These are phyloP conservation scores for Emydocephalus ijimae DNA, from an alignment of 2,113 vertebrate genomes.

Conservation along the genomic window DNA sequence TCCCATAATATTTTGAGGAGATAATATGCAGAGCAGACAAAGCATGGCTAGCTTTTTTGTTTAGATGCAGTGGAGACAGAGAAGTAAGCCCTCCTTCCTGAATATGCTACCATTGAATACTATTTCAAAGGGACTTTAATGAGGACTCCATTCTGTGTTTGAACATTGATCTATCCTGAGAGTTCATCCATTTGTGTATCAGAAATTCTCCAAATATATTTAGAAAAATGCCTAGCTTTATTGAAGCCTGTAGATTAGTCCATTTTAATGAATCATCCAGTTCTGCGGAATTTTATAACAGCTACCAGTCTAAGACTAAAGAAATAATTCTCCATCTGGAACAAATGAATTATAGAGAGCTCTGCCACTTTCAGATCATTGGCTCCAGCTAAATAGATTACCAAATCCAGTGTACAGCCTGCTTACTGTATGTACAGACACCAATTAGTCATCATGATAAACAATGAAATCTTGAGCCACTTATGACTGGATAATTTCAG, in stretches of 20 bases:
- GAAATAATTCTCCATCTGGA: not conserved
- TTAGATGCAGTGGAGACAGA: not conserved
- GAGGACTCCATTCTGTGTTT: not conserved
- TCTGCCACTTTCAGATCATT: not conserved
- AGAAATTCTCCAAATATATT: not conserved
- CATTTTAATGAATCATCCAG: not conserved
- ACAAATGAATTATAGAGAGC: not conserved
- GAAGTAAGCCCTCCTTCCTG: not conserved
- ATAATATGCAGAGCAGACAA: not conserved
- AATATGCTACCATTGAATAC: not conserved
- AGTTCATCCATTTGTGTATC: not conserved
- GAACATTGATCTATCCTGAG: not conserved
- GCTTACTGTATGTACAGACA: not conserved
- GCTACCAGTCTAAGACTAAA: not conserved
- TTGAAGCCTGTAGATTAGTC: not conserved
- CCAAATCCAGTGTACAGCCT: not conserved
- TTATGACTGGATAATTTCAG: not conserved
- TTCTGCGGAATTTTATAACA: not conserved
- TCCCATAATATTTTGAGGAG: not conserved
- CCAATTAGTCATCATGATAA: not conserved
- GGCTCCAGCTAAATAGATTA: not conserved
- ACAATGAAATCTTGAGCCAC: not conserved
- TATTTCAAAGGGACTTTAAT: not conserved
- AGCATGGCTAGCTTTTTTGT: not conserved
- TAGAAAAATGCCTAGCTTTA: not conserved